These are phyloP conservation scores for Mola mola DNA, from an alignment of 2,113 vertebrate species.

Conservation along the genomic window DNA sequence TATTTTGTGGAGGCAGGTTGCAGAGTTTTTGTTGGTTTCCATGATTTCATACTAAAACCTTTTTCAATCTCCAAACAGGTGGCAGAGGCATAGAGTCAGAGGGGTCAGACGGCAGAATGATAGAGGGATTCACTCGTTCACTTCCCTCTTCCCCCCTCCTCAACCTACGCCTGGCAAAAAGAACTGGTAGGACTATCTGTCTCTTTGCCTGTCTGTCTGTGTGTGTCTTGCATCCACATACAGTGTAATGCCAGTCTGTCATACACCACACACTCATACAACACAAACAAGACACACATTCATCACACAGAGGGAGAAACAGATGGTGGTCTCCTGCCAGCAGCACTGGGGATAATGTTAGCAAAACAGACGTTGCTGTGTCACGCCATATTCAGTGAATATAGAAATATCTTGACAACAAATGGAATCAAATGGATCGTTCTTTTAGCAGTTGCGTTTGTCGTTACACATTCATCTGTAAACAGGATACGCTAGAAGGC, in stretches of 20 bases:
- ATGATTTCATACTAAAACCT: not conserved
- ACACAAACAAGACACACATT: not conserved
- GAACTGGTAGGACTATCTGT: slow-evolving; percentile 44
- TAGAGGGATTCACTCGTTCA: slow-evolving; percentile 71
- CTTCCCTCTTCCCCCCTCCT: slow-evolving; percentile 76
- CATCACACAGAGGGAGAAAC: slow-evolving; percentile 7
- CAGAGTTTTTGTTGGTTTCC: too few species aligned
- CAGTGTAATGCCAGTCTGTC: not conserved
- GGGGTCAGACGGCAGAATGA: slow-evolving; percentile 60
- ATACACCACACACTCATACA: not conserved
- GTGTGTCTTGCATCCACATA: not conserved
- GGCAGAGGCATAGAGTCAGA: slow-evolving; percentile 51
- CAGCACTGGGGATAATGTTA: not conserved
- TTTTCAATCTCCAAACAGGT: slow-evolving; percentile 21
- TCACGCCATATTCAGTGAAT: not conserved
- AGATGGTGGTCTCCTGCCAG: not conserved
- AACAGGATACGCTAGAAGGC: too few species aligned
- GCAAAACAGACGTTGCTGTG: slow-evolving; percentile 1
- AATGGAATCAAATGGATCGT: not conserved
- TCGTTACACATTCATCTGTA: too few species aligned
- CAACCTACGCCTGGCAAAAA: slow-evolving; percentile 63
- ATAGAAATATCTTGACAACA: not conserved
- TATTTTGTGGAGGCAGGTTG: too few species aligned
- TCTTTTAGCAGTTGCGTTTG: not conserved
- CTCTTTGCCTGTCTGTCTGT: not conserved